A percentile compares a stretch with the other conserved stretches of the same genome.
Conservation (phyloP, 2,797 vertebrate genomes). For the Mormyrus proboscirostris region DNA sequence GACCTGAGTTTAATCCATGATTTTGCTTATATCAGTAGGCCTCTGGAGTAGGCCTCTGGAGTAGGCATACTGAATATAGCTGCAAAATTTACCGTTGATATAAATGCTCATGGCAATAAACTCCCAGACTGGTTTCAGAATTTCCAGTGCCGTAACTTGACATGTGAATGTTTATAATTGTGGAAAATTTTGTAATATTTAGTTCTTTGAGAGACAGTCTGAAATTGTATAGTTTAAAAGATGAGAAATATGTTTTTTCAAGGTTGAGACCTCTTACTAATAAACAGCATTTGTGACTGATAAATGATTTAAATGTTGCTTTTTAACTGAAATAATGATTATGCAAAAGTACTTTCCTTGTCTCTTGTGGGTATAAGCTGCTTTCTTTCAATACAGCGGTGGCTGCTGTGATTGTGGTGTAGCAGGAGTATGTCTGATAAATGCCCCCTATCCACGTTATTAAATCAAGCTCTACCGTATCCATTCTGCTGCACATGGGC, state of each 20-base stretch:
- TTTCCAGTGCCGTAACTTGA: not conserved
- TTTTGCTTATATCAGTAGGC: not conserved
- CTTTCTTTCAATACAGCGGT: not conserved
- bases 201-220: not conserved
- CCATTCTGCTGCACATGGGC: not conserved
- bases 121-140: not conserved
- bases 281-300: not conserved
- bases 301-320: not conserved
- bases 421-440: not conserved
- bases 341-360: not conserved
- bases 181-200: not conserved
- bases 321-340: not conserved
- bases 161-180: not conserved
- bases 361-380: not conserved
- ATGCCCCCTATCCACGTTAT: not conserved
- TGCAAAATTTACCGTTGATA: not conserved
- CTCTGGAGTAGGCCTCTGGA: not conserved
- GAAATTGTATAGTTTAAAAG: not conserved
- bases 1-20: not conserved
- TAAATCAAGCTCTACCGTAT: not conserved
- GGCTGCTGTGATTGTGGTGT: not conserved
- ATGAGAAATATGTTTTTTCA: no score
- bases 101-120: not conserved
- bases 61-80: not conserved
- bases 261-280: no score